phyloP scores from a whole-genome alignment of 2,888 invertebrate genomes.

The Sesia bembeciformis region DNA sequence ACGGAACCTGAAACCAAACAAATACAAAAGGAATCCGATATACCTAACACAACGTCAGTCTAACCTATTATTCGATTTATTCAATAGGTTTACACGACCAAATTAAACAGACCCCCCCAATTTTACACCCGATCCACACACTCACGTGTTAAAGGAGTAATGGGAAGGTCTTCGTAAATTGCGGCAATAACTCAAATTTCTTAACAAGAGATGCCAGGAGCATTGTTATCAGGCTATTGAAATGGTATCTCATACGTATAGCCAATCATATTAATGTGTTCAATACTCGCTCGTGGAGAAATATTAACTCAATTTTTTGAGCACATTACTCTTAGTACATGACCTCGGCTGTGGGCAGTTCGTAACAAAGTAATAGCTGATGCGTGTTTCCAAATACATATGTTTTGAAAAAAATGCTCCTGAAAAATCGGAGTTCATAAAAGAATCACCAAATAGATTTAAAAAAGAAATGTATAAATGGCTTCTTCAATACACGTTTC shows the following conservation, averaged over 20 bases:
- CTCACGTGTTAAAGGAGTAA: neutral
- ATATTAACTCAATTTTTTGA: neutral
- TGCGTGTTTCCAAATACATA: too few relatives aligned
- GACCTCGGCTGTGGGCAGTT: too few relatives aligned
- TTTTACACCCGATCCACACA: neutral
- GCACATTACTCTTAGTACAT: too few relatives aligned
- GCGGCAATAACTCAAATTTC: constrained; percentile 12
- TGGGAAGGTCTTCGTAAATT: neutral
- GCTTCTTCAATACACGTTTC: too few relatives aligned
- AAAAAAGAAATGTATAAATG: too few relatives aligned
- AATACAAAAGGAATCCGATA: neutral
- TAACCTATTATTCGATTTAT: neutral
- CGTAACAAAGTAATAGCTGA: too few relatives aligned
- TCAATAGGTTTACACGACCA: constrained; percentile 1
- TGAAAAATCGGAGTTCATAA: too few relatives aligned
- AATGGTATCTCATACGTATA: neutral
- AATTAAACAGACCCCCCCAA: constrained; percentile 1
- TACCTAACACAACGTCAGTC: neutral
- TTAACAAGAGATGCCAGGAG: constrained; percentile 13
- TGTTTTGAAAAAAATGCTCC: too few relatives aligned
- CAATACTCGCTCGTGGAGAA: neutral
- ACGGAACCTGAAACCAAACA: neutral
- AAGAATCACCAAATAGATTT: too few relatives aligned
- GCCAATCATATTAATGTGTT: neutral
- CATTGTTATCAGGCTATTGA: constrained; percentile 3